A percentile compares a stretch with the other conserved stretches of the same genome.
Evolutionary conservation across 2,797 vertebrate genomes (phyloP).

Genomic region (Danio tinwini): DNA sequence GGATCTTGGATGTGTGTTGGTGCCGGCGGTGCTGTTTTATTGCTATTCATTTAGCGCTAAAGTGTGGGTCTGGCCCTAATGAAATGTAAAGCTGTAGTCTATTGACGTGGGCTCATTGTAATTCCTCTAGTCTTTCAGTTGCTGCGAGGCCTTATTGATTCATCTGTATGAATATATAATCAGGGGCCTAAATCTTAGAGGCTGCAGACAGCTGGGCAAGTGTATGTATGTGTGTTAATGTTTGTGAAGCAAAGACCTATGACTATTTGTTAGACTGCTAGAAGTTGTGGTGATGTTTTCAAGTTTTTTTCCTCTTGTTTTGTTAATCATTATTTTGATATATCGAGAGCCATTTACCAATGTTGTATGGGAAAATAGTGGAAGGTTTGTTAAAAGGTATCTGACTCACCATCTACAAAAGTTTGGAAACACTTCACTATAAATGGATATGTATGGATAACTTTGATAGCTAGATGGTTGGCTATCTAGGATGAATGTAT

Average conservation of each 20-base stretch:
- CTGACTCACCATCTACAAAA: too few species aligned
- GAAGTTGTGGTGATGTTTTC: constrained; percentile 14
- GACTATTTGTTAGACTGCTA: constrained; percentile 11
- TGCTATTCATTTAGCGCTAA: constrained; percentile 75
- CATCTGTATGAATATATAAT: constrained; percentile 79
- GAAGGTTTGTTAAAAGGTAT: too few species aligned
- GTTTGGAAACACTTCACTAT: too few species aligned
- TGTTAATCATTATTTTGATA: not conserved
- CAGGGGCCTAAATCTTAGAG: constrained; percentile 70
- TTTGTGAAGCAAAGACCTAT: constrained; percentile 31
- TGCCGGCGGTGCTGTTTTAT: constrained; percentile 71
- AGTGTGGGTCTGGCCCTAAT: constrained; percentile 73
- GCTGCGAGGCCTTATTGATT: constrained; percentile 73
- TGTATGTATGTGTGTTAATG: constrained; percentile 34
- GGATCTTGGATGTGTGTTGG: constrained; percentile 38
- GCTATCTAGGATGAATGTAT: too few species aligned
- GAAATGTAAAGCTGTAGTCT: constrained; percentile 75
- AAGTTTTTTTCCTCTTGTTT: not conserved
- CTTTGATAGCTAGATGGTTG: too few species aligned
- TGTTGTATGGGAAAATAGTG: not conserved
- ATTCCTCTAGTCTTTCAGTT: constrained; percentile 47
- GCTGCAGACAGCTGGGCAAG: constrained; percentile 57
- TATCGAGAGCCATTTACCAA: not conserved
- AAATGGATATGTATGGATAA: too few species aligned
- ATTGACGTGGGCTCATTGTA: constrained; percentile 66